Evolutionary conservation across 2,888 invertebrate genomes (phyloP).

Genomic region (Metacarcinus magister): DNA sequence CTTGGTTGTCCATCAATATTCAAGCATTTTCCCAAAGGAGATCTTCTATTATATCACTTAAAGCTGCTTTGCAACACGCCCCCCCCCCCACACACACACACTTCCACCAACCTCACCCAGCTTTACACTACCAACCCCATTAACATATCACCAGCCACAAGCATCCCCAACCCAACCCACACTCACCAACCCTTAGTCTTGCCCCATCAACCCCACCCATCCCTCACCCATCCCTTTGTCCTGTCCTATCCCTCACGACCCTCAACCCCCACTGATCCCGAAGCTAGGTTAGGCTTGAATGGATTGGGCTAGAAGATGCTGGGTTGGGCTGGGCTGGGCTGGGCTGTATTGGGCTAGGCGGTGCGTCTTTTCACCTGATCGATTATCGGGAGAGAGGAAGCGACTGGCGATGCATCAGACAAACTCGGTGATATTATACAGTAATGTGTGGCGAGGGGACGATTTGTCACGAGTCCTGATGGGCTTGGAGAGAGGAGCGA

Average conservation of each 20-base stretch:
- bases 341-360: not conserved
- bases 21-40: not conserved
- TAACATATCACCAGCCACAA: not conserved
- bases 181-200: not conserved
- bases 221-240: not conserved
- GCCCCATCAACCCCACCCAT: not conserved
- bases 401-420: conserved; percentile 45
- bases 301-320: not conserved
- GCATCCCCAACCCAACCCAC: not conserved
- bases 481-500: conserved; percentile 19
- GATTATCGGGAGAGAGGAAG: conserved; percentile 17
- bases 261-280: not conserved
- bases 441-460: conserved; percentile 38
- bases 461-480: conserved; percentile 41
- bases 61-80: not conserved
- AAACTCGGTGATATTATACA: conserved; percentile 41
- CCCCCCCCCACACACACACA: not conserved
- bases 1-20: not conserved
- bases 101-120: not conserved
- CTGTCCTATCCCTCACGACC: not conserved
- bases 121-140: not conserved
- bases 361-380: not conserved
- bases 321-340: not conserved
- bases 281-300: not conserved
- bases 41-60: not conserved